phyloP scores from a whole-genome alignment of 2,888 invertebrate species.

The Chymomyza amoena region DNA sequence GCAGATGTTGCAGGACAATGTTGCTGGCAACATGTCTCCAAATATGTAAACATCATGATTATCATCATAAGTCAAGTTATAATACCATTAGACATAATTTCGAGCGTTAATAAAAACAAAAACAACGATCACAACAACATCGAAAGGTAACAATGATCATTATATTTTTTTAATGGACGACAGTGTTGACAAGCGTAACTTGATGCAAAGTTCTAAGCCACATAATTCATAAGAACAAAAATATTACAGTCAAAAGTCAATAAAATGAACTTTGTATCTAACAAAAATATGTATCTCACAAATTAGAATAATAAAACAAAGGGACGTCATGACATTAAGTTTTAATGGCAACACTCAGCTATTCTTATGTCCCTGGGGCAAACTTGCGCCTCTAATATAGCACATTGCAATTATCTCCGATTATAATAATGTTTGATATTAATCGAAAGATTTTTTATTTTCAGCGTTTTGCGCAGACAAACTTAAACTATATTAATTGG shows the following conservation, averaged over 20 bases:
- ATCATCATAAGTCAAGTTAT: background rate
- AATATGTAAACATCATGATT: background rate
- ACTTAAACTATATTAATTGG: no score
- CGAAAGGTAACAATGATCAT: conserved; percentile 1
- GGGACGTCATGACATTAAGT: no score
- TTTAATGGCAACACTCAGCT: no score
- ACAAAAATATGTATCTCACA: no score
- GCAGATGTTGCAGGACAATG: background rate
- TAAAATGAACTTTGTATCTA: background rate
- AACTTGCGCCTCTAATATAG: no score
- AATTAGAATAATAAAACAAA: no score
- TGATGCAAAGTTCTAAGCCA: background rate
- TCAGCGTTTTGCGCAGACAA: no score
- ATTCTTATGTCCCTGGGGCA: no score
- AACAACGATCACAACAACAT: background rate
- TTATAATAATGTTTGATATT: no score
- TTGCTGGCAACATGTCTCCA: conserved; percentile 14
- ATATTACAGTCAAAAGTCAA: background rate
- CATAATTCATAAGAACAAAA: background rate
- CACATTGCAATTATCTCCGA: no score
- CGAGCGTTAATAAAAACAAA: background rate
- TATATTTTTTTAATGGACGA: background rate
- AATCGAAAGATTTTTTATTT: no score
- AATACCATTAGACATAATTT: background rate
- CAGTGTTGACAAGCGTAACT: background rate